phyloP scores from a whole-genome alignment of 2,113 vertebrate genomes.

The Pedionomus torquatus region DNA sequence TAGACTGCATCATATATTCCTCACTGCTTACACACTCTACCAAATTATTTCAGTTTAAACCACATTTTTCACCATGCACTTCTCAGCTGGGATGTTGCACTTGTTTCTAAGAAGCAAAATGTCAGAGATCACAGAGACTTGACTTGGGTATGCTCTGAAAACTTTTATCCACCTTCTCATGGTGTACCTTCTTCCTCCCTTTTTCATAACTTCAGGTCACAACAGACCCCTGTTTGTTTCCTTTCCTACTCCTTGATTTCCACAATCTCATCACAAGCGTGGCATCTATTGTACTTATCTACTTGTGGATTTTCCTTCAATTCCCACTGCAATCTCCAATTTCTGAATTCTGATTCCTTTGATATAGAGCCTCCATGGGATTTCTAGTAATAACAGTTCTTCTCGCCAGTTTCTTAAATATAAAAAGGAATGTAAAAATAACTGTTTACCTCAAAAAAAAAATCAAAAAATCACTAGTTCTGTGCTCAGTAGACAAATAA shows the following conservation, averaged over 20 bases:
- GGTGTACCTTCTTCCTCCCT: background rate
- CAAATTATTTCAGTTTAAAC: background rate
- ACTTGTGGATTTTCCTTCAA: background rate
- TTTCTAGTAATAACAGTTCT: background rate
- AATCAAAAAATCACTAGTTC: background rate
- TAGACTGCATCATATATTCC: background rate
- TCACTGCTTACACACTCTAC: background rate
- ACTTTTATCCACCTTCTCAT: background rate
- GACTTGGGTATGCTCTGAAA: background rate
- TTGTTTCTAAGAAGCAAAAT: background rate
- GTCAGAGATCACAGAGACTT: background rate
- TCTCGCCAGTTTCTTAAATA: background rate
- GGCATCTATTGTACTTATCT: background rate
- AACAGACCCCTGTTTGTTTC: background rate
- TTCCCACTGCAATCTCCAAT: background rate
- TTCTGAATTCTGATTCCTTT: background rate
- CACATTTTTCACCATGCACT: background rate
- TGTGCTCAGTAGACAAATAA: background rate
- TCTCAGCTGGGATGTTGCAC: background rate
- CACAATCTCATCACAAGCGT: background rate
- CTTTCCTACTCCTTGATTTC: background rate
- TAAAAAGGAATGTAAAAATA: background rate
- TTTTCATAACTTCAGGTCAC: background rate
- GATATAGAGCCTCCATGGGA: background rate
- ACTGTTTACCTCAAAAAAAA: background rate